Evolutionary conservation across 2,888 invertebrate genomes (phyloP), one percentile per base, ranked within the genome.

Genomic region (Oscheius sp.): DNA sequence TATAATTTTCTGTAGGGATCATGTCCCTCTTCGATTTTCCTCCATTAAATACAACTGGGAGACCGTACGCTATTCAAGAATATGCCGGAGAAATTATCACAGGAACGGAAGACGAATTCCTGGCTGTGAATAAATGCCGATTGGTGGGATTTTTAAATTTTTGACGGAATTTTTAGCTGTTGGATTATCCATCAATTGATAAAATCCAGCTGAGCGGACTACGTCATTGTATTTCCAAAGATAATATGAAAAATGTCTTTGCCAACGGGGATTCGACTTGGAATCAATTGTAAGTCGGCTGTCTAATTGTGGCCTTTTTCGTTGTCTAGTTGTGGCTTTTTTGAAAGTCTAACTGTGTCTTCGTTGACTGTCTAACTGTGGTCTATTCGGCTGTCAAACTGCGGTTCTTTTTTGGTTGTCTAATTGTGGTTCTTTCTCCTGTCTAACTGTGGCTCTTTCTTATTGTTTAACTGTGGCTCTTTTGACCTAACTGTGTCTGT

Each of bases 21-120:
- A 71, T 71, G 71, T 61, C 61, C 16, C 45, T 71, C 6, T 35
- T 43, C n/a, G 43, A 46, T 1, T 71, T 71, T 25, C 63, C 71
- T 46, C 63, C 71, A 18, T 27, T 71, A 13, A 63, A 71, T 29
- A 63, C 63, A 5, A 35, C 59, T 12, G 71, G 71, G 7, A 21
- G 61, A 16, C 71, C 71, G 7, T 71, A 61, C 35, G 49, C 63
- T 9, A 71, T 71, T 12, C 71, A 71, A 29, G 71, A 71, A 35
- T 53, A 46, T 29, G 61, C 59, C 29, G 71, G 71, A 49, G 46
- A 43, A 46, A 52, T 71, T 1, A 49, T 63, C n/a, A 71, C 59
- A 12, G 71, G 71, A 0, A 61, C 46, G 16, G 25, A 53, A 21
- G 71, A 59, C 16, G 71, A 71, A 29, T 71, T 71, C 13, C 35